Percentiles rank a stretch among this genome's conserved stretches.
Conservation (phyloP, 2,113 vertebrate species). For the Talpa occidentalis region DNA sequence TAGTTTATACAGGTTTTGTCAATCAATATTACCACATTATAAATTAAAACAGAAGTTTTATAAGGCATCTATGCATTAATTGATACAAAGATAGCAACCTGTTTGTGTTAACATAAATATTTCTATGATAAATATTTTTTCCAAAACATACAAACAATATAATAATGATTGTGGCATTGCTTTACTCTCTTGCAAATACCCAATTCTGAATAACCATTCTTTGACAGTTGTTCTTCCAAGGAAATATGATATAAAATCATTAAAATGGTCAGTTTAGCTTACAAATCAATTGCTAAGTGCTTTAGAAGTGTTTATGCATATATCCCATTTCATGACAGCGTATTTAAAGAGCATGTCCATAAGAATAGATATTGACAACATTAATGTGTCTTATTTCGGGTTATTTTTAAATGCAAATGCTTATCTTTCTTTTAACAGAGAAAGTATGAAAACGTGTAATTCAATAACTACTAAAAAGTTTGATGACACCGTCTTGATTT, state of each 20-base stretch:
- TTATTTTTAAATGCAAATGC: not conserved
- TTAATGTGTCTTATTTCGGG: not conserved
- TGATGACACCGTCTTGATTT: not conserved
- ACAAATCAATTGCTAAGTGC: not conserved
- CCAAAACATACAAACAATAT: not conserved
- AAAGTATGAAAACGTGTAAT: not conserved
- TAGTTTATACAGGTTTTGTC: not conserved
- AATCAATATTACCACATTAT: not conserved
- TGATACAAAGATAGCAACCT: not conserved
- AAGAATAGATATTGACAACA: not conserved
- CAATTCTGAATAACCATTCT: not conserved
- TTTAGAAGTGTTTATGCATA: not conserved
- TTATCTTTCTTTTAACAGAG: not conserved
- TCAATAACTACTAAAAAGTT: not conserved
- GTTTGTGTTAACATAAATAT: not conserved
- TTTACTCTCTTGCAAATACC: not conserved
- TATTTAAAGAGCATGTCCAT: not conserved
- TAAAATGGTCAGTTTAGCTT: not conserved
- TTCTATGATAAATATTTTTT: slow-evolving; percentile 6
- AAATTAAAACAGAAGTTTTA: not conserved
- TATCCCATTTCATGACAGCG: not conserved
- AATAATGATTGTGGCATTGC: not conserved
- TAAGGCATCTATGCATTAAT: not conserved
- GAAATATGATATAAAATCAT: not conserved
- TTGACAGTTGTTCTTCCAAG: not conserved